Evolutionary conservation across 2,888 invertebrate genomes (phyloP), one percentile per base, ranked within the genome.

Genomic region (Aleiodes leptofemur): DNA sequence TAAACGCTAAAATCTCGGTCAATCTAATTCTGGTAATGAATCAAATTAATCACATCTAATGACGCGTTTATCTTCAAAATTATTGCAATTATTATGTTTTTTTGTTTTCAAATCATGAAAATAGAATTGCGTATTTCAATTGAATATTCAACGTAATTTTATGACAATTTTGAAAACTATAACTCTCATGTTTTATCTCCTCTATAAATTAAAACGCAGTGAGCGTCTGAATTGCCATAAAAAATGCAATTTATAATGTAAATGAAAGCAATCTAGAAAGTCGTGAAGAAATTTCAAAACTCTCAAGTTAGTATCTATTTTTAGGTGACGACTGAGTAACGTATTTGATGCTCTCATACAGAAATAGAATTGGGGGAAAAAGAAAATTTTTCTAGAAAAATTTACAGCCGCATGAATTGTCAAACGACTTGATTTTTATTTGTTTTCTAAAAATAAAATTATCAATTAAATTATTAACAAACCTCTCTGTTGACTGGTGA

Each of bases 401-500:
- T 61, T 43, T 38, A 73, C 11, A 69, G 31, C 31, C 11, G 1
- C 29, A 14, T n/a, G 13, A n/a, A 51, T n/a, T 51, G n/a, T 51
- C n/a, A 51, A 51, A 11, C 6, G n/a, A 9, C 4, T 14, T 5
- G 16, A 23, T 29, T 5, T 29, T 51, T 50, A n/a, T n/a, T n/a
- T n/a, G n/a, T 8, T 13, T 48, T 55, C 11, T 14, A 31, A 34
- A 31, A 34, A 43, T n/a, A 53, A 69, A 69, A 69, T 14, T 69
- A 73, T 72, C 55, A 38, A 23, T 11, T 23, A 68, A 57, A 11
- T 4, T 38, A 51, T 29, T 51, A 78, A 91, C 93, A 91, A 90
- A 93, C 95, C 94, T 94, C 94, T 93, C 91, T 95, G 94, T 90
- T 94, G 94, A 85, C 91, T 91, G 91, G 94, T 94, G 91, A 94